Percentiles rank a stretch among this genome's conserved stretches.
Conservation (phyloP, 1,140 invertebrate species). For the Drosophila ohnishii region DNA sequence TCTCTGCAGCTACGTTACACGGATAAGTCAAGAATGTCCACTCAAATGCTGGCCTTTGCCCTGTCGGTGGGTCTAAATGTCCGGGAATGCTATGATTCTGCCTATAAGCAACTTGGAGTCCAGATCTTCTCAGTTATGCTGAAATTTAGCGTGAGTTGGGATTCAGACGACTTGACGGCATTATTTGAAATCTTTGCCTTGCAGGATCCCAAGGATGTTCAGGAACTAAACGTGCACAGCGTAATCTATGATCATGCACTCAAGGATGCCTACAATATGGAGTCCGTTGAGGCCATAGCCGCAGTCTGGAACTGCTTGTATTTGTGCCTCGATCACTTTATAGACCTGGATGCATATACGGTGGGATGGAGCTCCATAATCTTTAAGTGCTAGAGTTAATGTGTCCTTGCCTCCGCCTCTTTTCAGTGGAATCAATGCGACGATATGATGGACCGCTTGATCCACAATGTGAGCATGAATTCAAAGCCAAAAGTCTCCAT, state of each 20-base stretch:
- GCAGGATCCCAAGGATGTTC: constrained; percentile 46
- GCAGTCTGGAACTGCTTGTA: constrained; percentile 62
- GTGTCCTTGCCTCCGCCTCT: background rate
- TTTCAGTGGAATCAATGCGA: constrained; percentile 75
- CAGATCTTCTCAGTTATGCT: constrained; percentile 54
- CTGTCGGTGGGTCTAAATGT: constrained; percentile 64
- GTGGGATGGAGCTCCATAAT: constrained; percentile 8
- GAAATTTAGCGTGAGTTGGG: constrained; percentile 38
- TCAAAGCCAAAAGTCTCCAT: constrained; percentile 46
- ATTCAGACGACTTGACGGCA: background rate
- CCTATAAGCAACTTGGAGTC: constrained; percentile 57
- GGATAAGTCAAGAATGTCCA: constrained; percentile 38
- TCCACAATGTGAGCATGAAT: constrained; percentile 55
- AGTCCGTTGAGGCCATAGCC: constrained; percentile 34
- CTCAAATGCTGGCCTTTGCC: constrained; percentile 47
- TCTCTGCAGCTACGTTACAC: constrained; percentile 28
- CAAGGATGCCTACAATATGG: constrained; percentile 56
- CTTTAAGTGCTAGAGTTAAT: background rate
- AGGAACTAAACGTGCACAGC: constrained; percentile 58
- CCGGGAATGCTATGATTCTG: constrained; percentile 44
- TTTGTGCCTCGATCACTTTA: constrained; percentile 62
- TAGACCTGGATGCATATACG: constrained; percentile 41
- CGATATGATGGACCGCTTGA: constrained; percentile 64
- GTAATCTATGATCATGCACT: constrained; percentile 66
- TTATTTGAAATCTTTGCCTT: background rate